Percentiles rank a stretch among this genome's conserved stretches.
phyloP scores from a whole-genome alignment of 2,888 invertebrate species.

The Phengaris alcon region DNA sequence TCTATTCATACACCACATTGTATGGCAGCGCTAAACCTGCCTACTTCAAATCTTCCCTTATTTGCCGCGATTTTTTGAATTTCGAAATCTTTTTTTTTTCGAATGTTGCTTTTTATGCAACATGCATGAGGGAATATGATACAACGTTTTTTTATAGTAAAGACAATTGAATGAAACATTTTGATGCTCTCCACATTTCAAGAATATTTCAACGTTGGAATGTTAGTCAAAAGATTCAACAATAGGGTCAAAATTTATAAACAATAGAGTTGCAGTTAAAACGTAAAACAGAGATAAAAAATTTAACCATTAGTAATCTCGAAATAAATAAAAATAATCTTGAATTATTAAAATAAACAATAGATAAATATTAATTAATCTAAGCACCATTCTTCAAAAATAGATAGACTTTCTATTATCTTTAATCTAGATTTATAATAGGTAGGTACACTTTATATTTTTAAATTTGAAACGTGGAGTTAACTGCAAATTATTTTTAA shows the following conservation, averaged over 20 bases:
- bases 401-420: no score
- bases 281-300: no score
- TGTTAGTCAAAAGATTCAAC: no score
- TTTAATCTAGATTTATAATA: no score
- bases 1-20: conserved; percentile 34
- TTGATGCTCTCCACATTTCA: background rate
- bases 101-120: conserved; percentile 1
- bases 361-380: no score
- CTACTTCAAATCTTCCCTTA: conserved; percentile 31
- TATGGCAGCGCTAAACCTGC: conserved; percentile 30
- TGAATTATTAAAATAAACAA: no score
- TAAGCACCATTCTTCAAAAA: no score
- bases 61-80: conserved; percentile 28
- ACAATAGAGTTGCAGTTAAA: no score
- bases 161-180: background rate
- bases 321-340: no score
- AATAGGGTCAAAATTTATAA: no score
- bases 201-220: background rate
- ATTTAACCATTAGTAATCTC: background rate
- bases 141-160: background rate
- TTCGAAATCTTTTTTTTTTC: conserved; percentile 27
- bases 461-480: background rate
- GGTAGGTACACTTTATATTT: background rate
- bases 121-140: background rate
- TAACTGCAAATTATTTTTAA: background rate